Evolutionary conservation across 2,888 invertebrate species (phyloP).

Genomic region (Tineola bisselliella): DNA sequence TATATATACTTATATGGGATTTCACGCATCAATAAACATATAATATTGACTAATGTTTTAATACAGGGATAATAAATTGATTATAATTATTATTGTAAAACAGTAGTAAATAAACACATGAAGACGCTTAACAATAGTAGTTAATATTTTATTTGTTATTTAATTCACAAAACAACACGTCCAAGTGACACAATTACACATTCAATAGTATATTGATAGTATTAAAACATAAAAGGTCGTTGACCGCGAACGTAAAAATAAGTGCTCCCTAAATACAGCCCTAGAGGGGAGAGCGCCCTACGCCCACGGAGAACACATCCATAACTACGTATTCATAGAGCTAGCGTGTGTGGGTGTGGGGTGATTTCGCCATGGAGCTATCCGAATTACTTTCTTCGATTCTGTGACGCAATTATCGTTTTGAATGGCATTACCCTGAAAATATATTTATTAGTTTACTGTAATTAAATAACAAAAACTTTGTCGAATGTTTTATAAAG

Average conservation of each 20-base stretch:
- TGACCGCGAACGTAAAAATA: conserved; percentile 40
- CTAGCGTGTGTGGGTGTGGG: conserved; percentile 7
- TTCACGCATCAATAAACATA: no score
- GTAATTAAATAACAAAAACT: no score
- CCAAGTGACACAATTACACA: not conserved
- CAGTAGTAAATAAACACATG: no score
- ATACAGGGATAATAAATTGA: no score
- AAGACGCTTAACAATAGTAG: no score
- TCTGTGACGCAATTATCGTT: not conserved
- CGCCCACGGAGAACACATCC: conserved; percentile 16
- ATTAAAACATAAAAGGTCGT: conserved; percentile 25
- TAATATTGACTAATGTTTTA: no score
- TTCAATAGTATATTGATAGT: not conserved
- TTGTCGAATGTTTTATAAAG: no score
- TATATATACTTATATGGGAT: no score
- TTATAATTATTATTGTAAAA: no score
- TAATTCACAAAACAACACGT: not conserved
- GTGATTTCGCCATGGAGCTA: conserved; percentile 2
- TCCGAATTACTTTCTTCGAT: conserved; percentile 7
- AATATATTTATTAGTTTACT: not conserved
- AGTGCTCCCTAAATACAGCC: conserved; percentile 31
- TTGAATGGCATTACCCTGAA: not conserved
- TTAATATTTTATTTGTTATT: no score
- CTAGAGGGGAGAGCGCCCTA: conserved; percentile 18
- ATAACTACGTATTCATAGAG: not conserved